These are phyloP conservation scores for Ichneumoninae sp. DNA, from an alignment of 2,888 invertebrate species.

Conservation along the genomic window DNA sequence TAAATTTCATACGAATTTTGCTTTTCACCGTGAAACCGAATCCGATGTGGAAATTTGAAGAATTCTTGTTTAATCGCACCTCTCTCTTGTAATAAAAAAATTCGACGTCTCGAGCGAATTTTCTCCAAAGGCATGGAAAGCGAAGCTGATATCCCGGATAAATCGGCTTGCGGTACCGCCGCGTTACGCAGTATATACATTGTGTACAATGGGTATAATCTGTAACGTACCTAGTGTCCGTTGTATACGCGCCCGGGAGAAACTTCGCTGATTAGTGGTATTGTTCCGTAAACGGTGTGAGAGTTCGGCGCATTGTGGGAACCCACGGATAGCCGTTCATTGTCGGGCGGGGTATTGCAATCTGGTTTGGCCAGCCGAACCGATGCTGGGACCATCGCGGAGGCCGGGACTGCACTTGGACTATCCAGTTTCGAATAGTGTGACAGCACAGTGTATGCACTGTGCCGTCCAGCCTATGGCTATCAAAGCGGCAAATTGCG, in stretches of 20 bases:
- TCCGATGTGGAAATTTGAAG: not conserved
- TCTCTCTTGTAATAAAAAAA: not conserved
- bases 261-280: slow-evolving; percentile 72
- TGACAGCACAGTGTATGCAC: slow-evolving; percentile 22
- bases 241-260: slow-evolving; percentile 48
- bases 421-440: slow-evolving; percentile 29
- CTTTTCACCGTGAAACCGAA: not conserved
- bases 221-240: slow-evolving; percentile 21
- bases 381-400: slow-evolving; percentile 33
- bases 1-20: too few species aligned
- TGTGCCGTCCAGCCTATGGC: slow-evolving; percentile 51
- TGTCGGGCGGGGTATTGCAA: slow-evolving; percentile 67
- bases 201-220: not conserved
- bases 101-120: not conserved
- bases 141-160: not conserved
- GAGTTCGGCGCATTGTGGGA: slow-evolving; percentile 69
- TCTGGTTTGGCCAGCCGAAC: slow-evolving; percentile 69
- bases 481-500: slow-evolving; percentile 74
- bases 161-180: slow-evolving; percentile 33
- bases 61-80: not conserved
- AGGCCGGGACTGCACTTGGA: slow-evolving; percentile 28
- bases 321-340: slow-evolving; percentile 69
- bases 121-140: not conserved
- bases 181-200: slow-evolving; percentile 32
- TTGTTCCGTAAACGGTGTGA: slow-evolving; percentile 72